phyloP scores from a whole-genome alignment of 2,797 vertebrate species.

The Pangasius mekongensis region DNA sequence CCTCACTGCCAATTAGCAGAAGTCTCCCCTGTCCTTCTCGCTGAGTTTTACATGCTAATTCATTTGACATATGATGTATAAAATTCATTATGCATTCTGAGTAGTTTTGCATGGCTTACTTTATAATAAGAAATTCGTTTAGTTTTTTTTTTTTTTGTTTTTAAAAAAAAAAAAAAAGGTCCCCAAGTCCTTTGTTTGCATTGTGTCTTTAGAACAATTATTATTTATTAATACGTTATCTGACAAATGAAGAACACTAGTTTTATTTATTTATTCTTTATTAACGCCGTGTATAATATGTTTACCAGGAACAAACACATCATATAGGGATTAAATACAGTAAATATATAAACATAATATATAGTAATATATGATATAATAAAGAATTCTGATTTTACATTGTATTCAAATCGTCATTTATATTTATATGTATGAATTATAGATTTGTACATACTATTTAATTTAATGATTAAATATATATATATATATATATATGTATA shows the following conservation, averaged over 20 bases:
- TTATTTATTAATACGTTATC: no score
- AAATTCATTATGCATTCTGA: constrained; percentile 86
- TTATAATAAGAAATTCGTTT: constrained; percentile 75
- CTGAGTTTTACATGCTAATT: constrained; percentile 84
- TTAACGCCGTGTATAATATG: not conserved
- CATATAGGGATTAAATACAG: not conserved
- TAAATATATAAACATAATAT: not conserved
- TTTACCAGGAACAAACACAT: not conserved
- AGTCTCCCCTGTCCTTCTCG: constrained; percentile 81
- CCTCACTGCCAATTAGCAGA: constrained; percentile 83
- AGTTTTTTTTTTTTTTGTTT: not conserved
- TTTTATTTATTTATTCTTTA: not conserved
- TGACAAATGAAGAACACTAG: not conserved
- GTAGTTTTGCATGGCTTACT: constrained; percentile 80
- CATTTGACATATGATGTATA: constrained; percentile 84
- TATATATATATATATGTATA: not conserved
- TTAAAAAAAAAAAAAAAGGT: constrained; percentile 29
- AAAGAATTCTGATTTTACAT: no score
- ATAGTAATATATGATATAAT: not conserved
- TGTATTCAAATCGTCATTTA: not conserved
- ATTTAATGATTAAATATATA: not conserved
- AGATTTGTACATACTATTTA: not conserved
- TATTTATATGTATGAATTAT: not conserved
- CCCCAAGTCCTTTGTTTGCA: constrained; percentile 57
- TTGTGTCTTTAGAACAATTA: constrained; percentile 6